Evolutionary conservation across 2,113 vertebrate genomes (phyloP), one percentile per base, ranked within the genome.

Genomic region (Xenopus tropicalis): DNA sequence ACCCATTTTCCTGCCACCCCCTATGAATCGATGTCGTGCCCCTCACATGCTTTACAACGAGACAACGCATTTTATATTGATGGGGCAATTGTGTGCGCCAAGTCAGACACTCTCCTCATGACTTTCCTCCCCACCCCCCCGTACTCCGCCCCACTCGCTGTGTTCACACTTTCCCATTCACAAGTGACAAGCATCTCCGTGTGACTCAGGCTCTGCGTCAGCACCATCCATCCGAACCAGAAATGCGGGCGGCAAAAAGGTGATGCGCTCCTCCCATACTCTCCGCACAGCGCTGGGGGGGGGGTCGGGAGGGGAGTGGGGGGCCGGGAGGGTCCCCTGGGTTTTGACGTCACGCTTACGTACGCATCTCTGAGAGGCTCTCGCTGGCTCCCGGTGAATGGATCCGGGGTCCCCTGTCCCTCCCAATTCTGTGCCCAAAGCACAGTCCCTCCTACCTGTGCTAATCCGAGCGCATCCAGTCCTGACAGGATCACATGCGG

Each of bases 381-480:
- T 17, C 1, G 46, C 46, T 48, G 46, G 46, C 16, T 37, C 37
- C 23, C 11, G 17, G 68, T 63, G 25, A 51, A 77, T 65, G 59
- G 51, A 59, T 25, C 12, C 42, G 52, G 56, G 77, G 64, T 71
- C 29, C 29, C 46, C 52, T 1, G 21, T 13, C 51, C 71, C 71
- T 42, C 7, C 0, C 14, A 22, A 8, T 1, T 43, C 14, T 24
- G 10, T 16, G 16, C 14, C 63, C 13, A 7, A 37, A 29, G 64
- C 74, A 46, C 61, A 20, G 74, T 65, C 74, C 67, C 71, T 72
- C 71, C 71, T 72, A 65, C 71, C 71, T 65, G 71, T 64, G 61
- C 64, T 66, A n/a, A 66, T 66, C 48, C 62, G 19, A 64, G 62
- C 71, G 70, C 70, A 64, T 72, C 70, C 70, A 63, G 46, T 72